A percentile compares a stretch with the other conserved stretches of the same genome.
Conservation (phyloP, 2,888 invertebrate species). For the Heliconius erato region DNA sequence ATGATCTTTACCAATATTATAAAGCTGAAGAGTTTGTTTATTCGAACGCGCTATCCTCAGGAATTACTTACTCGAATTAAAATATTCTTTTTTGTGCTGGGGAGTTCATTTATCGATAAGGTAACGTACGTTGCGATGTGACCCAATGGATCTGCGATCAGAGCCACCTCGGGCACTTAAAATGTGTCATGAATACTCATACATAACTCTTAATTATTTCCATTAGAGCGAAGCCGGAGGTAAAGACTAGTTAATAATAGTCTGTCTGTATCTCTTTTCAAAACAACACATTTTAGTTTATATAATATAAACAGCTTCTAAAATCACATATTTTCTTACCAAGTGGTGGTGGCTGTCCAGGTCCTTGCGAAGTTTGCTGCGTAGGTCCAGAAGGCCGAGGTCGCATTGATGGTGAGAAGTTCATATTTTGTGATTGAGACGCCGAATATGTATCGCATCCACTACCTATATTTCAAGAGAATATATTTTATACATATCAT, state of each 20-base stretch:
- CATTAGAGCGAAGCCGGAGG: too few relatives aligned
- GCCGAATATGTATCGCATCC: conserved; percentile 89
- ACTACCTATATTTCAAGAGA: conserved; percentile 64
- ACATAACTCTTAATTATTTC: too few relatives aligned
- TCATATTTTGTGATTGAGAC: conserved; percentile 94
- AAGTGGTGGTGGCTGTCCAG: conserved; percentile 56
- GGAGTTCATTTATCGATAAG: too few relatives aligned
- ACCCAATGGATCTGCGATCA: too few relatives aligned
- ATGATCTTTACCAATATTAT: background rate
- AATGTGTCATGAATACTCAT: too few relatives aligned
- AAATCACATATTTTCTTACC: conserved; percentile 30
- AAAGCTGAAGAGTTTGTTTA: background rate
- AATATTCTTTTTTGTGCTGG: background rate
- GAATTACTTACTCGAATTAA: background rate
- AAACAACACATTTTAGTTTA: too few relatives aligned
- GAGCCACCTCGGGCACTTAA: too few relatives aligned
- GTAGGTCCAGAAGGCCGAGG: conserved; percentile 72
- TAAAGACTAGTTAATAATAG: too few relatives aligned
- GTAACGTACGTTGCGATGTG: too few relatives aligned
- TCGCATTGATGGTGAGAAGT: conserved; percentile 91
- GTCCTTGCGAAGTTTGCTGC: conserved; percentile 57
- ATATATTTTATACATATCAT: background rate
- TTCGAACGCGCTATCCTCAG: background rate
- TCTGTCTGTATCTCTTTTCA: too few relatives aligned
- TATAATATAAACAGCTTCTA: background rate